Evolutionary conservation across 2,113 vertebrate genomes (phyloP), one percentile per base, ranked within the genome.

Genomic region (Pomatostomus ruficeps): DNA sequence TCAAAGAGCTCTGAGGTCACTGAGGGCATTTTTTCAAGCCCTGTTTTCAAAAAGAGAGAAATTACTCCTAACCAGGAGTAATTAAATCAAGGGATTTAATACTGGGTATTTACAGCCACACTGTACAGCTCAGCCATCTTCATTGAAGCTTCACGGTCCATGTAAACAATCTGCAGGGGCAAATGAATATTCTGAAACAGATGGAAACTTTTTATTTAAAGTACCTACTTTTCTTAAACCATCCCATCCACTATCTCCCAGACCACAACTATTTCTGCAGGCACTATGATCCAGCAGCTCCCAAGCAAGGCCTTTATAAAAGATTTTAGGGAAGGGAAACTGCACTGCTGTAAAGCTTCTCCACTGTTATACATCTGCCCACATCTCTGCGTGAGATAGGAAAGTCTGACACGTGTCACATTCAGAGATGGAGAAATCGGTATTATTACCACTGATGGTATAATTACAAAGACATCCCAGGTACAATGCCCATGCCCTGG

Each of bases 341-440:
- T 8, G 12, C 8, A 29, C 8, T 2, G 8, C 43, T 38, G 29
- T 3, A 33, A 61, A 82, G 52, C 33, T 54, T 43, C 65, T 85
- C 42, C 28, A 9, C 52, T 42, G 26, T 35, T 59, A 11, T 0
- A 3, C 1, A 36, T 13, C 72, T 73, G 63, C 76, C 68, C 84
- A 68, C 4, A 2, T 4, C 51, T 2, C 40, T 36, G 45, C 45
- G 14, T 0, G 4, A 75, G 35, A 45, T 0, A 68, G 58, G 10
- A 22, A 57, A 43, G 28, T 8, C 87, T 87, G 89, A 36, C 46
- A n/a, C 46, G 36, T 22, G 67, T 31, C 68, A 48, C 0, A 0
- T 25, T 40, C 42, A 17, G 24, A 61, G 68, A 57, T 26, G 46
- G 46, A 86, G 54, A 61, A 73, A 13, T 24, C 31, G 4, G 45